Percentiles rank a stretch among this genome's conserved stretches.
These are phyloP conservation scores for Atta colombica DNA, from an alignment of 1,140 invertebrate species.

Conservation along the genomic window DNA sequence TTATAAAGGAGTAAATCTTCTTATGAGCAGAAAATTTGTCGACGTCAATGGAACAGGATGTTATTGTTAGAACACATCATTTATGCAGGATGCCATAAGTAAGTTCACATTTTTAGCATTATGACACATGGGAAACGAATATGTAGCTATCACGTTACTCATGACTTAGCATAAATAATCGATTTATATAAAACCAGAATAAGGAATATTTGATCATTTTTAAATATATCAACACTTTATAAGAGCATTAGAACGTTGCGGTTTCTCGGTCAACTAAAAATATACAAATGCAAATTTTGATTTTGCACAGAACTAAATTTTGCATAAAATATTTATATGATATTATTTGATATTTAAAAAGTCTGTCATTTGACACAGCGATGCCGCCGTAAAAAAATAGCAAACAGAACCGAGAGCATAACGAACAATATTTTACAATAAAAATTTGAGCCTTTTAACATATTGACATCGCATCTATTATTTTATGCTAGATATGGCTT, in stretches of 20 bases:
- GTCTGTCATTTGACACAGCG: conserved; percentile 6
- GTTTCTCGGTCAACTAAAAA: not conserved
- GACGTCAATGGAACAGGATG: conserved; percentile 5
- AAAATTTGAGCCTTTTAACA: conserved; percentile 18
- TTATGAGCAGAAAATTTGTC: not conserved
- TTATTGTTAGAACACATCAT: not conserved
- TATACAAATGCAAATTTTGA: not conserved
- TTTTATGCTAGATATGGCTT: conserved; percentile 24
- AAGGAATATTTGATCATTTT: not conserved
- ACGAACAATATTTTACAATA: not conserved
- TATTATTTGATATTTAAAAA: not conserved
- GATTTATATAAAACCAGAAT: not conserved
- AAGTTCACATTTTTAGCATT: not conserved
- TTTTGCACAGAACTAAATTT: not conserved
- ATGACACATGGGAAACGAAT: not conserved
- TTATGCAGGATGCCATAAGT: not conserved
- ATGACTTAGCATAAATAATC: not conserved
- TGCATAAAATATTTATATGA: not conserved
- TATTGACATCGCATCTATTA: conserved; percentile 20
- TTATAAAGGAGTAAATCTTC: not conserved
- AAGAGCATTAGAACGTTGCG: not conserved
- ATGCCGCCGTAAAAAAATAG: not conserved
- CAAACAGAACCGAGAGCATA: conserved; percentile 5
- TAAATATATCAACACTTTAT: not conserved
- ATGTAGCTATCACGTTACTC: not conserved